Base-by-base conservation (phyloP, 2,113 vertebrate species). In the Mirza zaza region DNA sequence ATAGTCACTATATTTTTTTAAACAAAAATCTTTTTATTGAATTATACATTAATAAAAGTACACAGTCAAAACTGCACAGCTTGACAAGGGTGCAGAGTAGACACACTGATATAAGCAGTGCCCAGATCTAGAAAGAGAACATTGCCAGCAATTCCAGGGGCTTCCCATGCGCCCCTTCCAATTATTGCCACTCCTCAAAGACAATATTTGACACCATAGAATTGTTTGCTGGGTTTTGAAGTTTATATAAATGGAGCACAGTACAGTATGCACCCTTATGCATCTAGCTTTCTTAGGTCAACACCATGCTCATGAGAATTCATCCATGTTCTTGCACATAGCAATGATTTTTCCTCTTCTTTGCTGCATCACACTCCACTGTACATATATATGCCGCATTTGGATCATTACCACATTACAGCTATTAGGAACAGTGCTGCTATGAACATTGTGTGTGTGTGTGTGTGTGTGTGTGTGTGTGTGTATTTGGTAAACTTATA, bases 261-360 rank as follows among this genome's bases (percentile, higher is more conserved):
- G 32, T 45, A 45, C 8, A 18, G 59, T 23, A 3, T 29, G 14
- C 14, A 52, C 13, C 48, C 3, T 20, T n/a, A 10, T 25, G 36
- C 5, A 18, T 21, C 11, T 29, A 34, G 76, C 7, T 52, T 23
- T 21, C 61, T 52, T 32, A 61, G 42, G 70, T 32, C 29, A 84
- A 45, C 29, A 20, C 23, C 14, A 0, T 50, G 68, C 76, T 52
- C 5, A 11, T 15, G 77, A 76, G 59, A 76, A 59, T 15, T 32
- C 61, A 29, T 13, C 20, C 2, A 4, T 8, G n/a, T 39, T n/a
- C 17, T 15, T 32, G 6, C 3, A 0, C 3, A 1, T 12, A 67
- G 36, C 13, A 7, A 3, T 10, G 18, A 10, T 15, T 67, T 67
- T 39, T 50, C 21, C 3, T 17, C 32, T 3, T 32, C 23, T 25